Conservation (phyloP, 1,140 invertebrate genomes). For the Platyscapa corneri region DNA sequence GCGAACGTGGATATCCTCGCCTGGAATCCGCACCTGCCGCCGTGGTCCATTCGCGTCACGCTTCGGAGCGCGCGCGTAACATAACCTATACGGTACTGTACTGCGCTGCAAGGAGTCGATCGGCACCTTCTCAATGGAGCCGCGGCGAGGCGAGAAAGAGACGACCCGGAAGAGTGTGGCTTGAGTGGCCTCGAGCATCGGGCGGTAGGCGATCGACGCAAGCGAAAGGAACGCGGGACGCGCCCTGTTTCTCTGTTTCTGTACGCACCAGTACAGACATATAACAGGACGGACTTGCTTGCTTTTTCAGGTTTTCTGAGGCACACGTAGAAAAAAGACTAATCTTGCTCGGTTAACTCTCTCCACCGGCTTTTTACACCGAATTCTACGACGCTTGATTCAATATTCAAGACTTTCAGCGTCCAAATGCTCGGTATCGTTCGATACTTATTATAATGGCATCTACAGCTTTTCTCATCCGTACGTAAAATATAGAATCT, state of each 20-base stretch:
- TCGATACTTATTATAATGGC: too few species aligned
- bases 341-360: too few species aligned
- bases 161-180: not conserved
- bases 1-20: not conserved
- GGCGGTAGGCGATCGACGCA: not conserved
- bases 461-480: too few species aligned
- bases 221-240: not conserved
- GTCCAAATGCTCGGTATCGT: too few species aligned
- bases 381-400: too few species aligned
- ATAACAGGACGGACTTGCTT: not conserved
- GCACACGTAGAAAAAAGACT: not conserved
- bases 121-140: not conserved
- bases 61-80: not conserved
- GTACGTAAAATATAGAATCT: too few species aligned
- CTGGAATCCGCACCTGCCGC: not conserved
- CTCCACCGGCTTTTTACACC: too few species aligned
- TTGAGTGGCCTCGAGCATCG: not conserved
- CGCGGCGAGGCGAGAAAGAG: not conserved
- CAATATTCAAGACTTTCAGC: too few species aligned
- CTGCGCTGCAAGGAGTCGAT: not conserved
- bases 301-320: not conserved
- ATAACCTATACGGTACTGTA: not conserved
- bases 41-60: not conserved
- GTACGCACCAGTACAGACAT: too few species aligned
- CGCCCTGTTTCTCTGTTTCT: not conserved